A percentile compares a stretch with the other conserved stretches of the same genome.
Conservation (phyloP, 2,113 vertebrate genomes). For the Indicator maculatus region DNA sequence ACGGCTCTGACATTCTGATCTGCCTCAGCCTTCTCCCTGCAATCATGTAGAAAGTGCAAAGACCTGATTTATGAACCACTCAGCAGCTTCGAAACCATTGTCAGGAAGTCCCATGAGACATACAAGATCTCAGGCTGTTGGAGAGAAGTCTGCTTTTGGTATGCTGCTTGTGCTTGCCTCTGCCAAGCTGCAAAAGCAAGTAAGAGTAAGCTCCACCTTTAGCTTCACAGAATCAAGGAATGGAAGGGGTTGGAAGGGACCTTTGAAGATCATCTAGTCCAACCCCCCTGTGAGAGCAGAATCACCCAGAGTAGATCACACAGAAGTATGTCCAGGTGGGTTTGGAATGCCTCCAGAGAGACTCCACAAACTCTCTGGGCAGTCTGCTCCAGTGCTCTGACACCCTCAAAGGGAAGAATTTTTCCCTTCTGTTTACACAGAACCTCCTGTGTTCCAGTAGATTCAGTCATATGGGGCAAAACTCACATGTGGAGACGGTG, state of each 20-base stretch:
- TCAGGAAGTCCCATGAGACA: not conserved
- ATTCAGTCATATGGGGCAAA: not conserved
- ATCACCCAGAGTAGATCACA: too few relatives aligned
- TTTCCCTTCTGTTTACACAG: too few relatives aligned
- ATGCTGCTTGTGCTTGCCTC: too few relatives aligned
- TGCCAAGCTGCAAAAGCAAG: not conserved
- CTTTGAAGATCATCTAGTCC: too few relatives aligned
- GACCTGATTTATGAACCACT: not conserved
- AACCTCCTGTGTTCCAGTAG: not conserved
- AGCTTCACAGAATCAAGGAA: not conserved
- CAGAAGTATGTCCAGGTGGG: too few relatives aligned
- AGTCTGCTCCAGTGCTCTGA: too few relatives aligned
- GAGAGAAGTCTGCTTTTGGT: not conserved
- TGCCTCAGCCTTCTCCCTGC: not conserved
- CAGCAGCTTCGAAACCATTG: not conserved
- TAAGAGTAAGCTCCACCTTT: not conserved
- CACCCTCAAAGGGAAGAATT: too few relatives aligned
- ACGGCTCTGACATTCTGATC: not conserved
- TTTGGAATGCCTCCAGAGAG: too few relatives aligned
- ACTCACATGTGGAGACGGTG: fast-evolving
- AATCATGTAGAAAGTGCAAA: not conserved
- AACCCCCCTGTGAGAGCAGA: too few relatives aligned
- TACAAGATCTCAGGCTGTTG: not conserved
- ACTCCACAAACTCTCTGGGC: too few relatives aligned
- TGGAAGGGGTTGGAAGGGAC: too few relatives aligned